Percentiles rank a stretch among this genome's conserved stretches.
Evolutionary conservation across 1,140 invertebrate genomes (phyloP).

Genomic region (Drosophila murphyi): DNA sequence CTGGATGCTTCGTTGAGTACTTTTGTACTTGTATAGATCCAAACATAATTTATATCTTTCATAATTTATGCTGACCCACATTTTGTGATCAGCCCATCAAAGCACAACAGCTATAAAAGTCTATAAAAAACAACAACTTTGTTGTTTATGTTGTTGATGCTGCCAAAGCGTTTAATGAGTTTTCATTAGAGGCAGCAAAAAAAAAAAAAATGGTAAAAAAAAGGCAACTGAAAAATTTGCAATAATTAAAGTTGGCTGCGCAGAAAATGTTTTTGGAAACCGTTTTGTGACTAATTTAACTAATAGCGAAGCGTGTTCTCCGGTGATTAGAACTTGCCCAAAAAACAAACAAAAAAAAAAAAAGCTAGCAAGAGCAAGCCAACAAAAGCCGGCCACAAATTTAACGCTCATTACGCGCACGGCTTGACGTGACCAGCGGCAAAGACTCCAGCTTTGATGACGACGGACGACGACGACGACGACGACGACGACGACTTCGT

Average conservation of each 20-base stretch:
- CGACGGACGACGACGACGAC: not conserved
- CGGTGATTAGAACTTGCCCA: conserved; percentile 76
- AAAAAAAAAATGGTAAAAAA: not conserved
- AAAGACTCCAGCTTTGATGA: conserved; percentile 19
- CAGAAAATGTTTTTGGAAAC: conserved; percentile 63
- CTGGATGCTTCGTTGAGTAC: conserved; percentile 15
- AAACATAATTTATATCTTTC: conserved; percentile 54
- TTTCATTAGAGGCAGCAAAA: conserved; percentile 37
- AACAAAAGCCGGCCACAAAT: conserved; percentile 67
- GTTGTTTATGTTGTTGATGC: conserved; percentile 15
- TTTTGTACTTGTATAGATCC: conserved; percentile 21
- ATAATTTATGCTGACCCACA: conserved; percentile 55
- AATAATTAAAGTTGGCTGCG: conserved; percentile 69
- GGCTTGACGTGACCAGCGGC: conserved; percentile 71
- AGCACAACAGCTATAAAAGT: conserved; percentile 22
- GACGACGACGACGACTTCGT: conserved; percentile 43
- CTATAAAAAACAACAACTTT: conserved; percentile 31
- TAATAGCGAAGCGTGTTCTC: conserved; percentile 75
- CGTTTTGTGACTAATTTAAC: conserved; percentile 81
- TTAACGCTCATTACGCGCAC: conserved; percentile 80
- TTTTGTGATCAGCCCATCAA: conserved; percentile 41
- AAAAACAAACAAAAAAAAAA: conserved; percentile 41
- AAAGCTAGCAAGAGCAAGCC: conserved; percentile 15
- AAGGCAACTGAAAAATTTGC: conserved; percentile 41
- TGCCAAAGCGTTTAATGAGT: conserved; percentile 49